These are phyloP conservation scores for Nasonia vitripennis DNA, from an alignment of 1,140 invertebrate species.

Conservation along the genomic window DNA sequence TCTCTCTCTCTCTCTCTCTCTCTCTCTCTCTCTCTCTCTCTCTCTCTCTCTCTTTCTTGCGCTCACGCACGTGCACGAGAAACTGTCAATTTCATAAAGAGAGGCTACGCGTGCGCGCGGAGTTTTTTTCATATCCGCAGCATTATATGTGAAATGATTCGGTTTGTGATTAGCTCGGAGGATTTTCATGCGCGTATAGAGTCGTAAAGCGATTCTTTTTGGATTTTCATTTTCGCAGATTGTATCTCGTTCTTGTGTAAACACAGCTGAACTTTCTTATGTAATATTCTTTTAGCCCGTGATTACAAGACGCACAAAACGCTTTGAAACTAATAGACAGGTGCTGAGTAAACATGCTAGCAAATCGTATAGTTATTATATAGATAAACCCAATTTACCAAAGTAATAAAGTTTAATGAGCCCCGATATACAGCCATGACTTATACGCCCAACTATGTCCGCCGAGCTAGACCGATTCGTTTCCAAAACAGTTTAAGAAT, in stretches of 20 bases:
- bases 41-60: neutral
- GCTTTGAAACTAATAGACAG: neutral
- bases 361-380: neutral
- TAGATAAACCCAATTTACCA: neutral
- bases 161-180: too few relatives aligned
- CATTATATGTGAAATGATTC: too few relatives aligned
- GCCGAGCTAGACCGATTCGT: neutral
- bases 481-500: neutral
- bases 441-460: neutral
- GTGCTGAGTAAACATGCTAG: neutral
- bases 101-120: neutral
- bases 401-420: constrained; percentile 5
- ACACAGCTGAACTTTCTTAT: neutral
- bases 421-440: neutral
- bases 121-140: too few relatives aligned
- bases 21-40: too few relatives aligned
- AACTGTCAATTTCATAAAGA: constrained; percentile 14
- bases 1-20: neutral
- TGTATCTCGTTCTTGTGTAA: neutral
- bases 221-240: neutral
- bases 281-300: neutral
- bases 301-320: neutral
- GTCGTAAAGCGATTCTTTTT: too few relatives aligned
- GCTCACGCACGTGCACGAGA: neutral
- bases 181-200: too few relatives aligned